These are phyloP conservation scores for Gallinago media DNA, from an alignment of 2,113 vertebrate species.

Conservation along the genomic window DNA sequence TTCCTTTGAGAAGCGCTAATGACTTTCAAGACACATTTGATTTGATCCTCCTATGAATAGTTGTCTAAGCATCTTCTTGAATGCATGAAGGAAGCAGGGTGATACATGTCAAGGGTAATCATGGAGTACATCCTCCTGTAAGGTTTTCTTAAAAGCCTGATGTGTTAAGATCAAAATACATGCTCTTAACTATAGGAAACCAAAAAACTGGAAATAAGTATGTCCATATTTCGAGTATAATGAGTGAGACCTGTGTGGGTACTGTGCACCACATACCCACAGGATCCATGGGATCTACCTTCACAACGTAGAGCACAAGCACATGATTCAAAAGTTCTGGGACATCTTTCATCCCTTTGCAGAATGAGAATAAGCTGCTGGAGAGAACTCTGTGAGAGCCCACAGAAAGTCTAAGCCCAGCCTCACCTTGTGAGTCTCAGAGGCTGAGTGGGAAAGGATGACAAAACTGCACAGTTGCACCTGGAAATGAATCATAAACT, in stretches of 20 bases:
- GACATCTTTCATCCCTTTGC: not conserved
- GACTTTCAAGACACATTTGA: not conserved
- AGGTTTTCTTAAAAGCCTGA: not conserved
- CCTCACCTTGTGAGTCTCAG: not conserved
- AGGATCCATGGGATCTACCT: not conserved
- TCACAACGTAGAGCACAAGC: not conserved
- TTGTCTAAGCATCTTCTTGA: not conserved
- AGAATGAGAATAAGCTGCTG: not conserved
- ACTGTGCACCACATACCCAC: not conserved
- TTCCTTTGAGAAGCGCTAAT: not conserved
- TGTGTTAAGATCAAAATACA: accelerated
- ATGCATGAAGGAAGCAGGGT: not conserved
- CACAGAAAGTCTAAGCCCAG: not conserved
- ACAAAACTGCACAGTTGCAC: not conserved
- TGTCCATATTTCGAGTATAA: not conserved
- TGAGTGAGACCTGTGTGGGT: not conserved
- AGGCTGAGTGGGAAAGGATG: not conserved
- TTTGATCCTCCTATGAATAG: not conserved
- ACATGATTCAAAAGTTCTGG: not conserved
- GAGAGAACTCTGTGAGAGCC: not conserved
- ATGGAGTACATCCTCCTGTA: not conserved
- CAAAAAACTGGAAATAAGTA: not conserved
- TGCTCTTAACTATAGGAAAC: not conserved
- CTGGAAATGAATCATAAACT: not conserved
- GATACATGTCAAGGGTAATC: accelerated